Evolutionary conservation across 2,113 vertebrate species (phyloP).

Genomic region (Poeciliopsis turrubarensis): DNA sequence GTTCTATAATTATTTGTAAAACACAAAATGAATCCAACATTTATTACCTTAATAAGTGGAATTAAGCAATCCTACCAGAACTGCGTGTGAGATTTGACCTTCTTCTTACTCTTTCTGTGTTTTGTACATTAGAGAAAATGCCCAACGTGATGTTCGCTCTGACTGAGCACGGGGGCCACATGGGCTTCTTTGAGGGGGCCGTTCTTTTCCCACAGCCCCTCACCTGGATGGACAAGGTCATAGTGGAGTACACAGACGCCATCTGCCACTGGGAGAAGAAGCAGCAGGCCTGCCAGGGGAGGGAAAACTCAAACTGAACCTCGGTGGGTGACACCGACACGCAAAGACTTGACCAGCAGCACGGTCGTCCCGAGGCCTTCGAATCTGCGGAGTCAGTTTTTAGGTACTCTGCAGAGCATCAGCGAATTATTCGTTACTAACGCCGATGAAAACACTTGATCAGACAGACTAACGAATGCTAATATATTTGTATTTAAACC

Average conservation of each 20-base stretch:
- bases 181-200: slow-evolving; percentile 96
- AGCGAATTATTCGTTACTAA: background rate
- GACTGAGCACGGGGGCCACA: slow-evolving; percentile 92
- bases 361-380: slow-evolving; percentile 12
- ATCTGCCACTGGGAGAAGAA: slow-evolving; percentile 90
- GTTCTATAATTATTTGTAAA: too few species aligned
- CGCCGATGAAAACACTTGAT: background rate
- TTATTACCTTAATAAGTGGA: too few species aligned
- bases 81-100: too few species aligned
- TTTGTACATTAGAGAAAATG: slow-evolving; percentile 82
- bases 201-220: slow-evolving; percentile 92
- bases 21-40: too few species aligned
- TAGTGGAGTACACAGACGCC: slow-evolving; percentile 89
- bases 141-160: slow-evolving; percentile 91
- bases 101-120: background rate
- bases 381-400: slow-evolving; percentile 4
- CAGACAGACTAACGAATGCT: background rate
- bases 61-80: too few species aligned
- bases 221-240: slow-evolving; percentile 97
- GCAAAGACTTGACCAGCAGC: background rate
- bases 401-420: background rate
- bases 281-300: slow-evolving; percentile 78
- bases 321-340: slow-evolving; percentile 4
- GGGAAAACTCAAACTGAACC: background rate
- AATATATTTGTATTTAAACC: background rate